Percentiles rank a stretch among this genome's conserved stretches.
Conservation (phyloP, 2,113 vertebrate species). For the Gambusia affinis region DNA sequence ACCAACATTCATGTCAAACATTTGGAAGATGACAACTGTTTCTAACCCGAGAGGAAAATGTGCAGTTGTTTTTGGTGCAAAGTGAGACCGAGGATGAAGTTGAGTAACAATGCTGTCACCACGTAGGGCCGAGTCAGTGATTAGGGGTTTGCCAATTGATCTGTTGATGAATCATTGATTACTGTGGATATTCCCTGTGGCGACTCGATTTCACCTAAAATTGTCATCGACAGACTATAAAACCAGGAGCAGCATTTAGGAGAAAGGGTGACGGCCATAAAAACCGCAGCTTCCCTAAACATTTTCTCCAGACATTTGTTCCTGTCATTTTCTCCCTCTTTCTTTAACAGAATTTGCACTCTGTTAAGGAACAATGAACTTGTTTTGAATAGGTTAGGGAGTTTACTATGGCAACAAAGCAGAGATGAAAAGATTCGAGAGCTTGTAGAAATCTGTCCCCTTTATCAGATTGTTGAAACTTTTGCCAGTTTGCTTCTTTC, state of each 20-base stretch:
- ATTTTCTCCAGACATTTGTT: neutral
- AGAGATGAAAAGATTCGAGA: no score
- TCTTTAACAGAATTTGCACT: neutral
- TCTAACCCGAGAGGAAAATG: neutral
- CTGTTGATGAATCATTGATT: constrained; percentile 64
- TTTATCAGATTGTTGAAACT: neutral
- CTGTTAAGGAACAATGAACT: neutral
- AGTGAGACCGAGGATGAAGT: constrained; percentile 5
- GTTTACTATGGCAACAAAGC: no score
- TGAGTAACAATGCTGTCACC: constrained; percentile 56
- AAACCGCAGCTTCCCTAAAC: neutral
- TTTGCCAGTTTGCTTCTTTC: neutral
- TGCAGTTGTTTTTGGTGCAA: constrained; percentile 8
- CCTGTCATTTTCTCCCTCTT: neutral
- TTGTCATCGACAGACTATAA: neutral
- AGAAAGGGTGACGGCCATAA: neutral
- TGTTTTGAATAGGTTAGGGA: no score
- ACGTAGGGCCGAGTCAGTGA: constrained; percentile 39
- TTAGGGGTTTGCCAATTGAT: constrained; percentile 12
- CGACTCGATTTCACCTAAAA: constrained; percentile 7
- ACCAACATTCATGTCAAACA: neutral
- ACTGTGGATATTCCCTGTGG: constrained; percentile 26
- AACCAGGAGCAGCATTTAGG: neutral
- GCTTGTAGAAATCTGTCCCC: neutral
- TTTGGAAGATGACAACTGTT: neutral